Evolutionary conservation across 2,797 vertebrate species (phyloP).

Genomic region (Phylloscopus collybita): DNA sequence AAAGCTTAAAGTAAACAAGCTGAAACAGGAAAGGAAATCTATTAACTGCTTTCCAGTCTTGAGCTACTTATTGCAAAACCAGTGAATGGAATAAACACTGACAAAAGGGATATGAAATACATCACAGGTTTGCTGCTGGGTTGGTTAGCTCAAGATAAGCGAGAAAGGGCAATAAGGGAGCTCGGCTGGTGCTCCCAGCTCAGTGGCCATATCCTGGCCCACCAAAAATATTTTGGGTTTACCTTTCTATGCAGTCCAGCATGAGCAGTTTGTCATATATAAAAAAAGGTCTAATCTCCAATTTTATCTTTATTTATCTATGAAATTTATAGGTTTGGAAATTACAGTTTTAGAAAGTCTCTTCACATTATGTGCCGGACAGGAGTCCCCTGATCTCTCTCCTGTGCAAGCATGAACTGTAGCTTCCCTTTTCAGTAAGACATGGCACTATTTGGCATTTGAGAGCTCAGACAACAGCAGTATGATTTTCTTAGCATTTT

Average conservation of each 20-base stretch:
- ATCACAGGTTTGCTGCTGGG: not conserved
- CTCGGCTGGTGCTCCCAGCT: not conserved
- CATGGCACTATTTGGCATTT: not conserved
- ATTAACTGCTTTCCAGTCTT: slow-evolving; percentile 34
- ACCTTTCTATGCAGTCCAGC: not conserved
- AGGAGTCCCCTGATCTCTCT: not conserved
- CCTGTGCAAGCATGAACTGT: not conserved
- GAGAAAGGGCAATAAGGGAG: not conserved
- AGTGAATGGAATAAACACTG: slow-evolving; percentile 9
- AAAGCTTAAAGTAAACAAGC: slow-evolving; percentile 42
- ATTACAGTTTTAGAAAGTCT: not conserved
- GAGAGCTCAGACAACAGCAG: not conserved
- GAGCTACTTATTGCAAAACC: slow-evolving; percentile 22
- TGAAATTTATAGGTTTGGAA: not conserved
- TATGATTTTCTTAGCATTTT: not conserved
- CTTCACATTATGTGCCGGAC: not conserved
- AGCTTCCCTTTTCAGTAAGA: not conserved
- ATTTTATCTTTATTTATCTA: not conserved
- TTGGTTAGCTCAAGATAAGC: not conserved
- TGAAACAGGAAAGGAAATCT: slow-evolving; percentile 44
- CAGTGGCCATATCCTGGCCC: not conserved
- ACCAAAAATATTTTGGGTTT: not conserved
- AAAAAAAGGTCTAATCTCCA: not conserved
- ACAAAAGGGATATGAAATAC: not conserved
- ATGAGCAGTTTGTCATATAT: not conserved